These are phyloP conservation scores for Neodiprion lecontei DNA, from an alignment of 1,140 invertebrate species.

Conservation along the genomic window DNA sequence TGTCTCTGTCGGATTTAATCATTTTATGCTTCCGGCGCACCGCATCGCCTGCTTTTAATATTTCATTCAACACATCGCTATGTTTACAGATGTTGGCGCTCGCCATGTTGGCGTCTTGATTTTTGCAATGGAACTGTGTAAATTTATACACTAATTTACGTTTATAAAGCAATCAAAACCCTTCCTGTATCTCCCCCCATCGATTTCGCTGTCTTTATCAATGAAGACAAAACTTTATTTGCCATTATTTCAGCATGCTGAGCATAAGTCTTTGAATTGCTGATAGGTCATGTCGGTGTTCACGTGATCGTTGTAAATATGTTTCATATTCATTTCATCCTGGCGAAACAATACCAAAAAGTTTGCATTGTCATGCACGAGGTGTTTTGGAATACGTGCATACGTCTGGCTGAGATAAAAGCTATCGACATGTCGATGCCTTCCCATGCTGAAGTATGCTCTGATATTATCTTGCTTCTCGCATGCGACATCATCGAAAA, in stretches of 20 bases:
- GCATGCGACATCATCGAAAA: too few species aligned
- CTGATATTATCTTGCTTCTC: too few species aligned
- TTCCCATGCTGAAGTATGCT: too few species aligned
- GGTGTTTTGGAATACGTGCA: too few species aligned
- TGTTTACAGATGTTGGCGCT: neutral
- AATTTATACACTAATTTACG: neutral
- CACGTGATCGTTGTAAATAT: constrained; percentile 32
- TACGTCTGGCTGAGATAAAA: too few species aligned
- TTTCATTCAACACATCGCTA: neutral
- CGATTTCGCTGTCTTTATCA: constrained; percentile 30
- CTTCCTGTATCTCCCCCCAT: constrained; percentile 29
- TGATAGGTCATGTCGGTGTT: too few species aligned
- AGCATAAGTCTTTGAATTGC: too few species aligned
- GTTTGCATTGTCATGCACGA: neutral
- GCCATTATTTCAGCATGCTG: too few species aligned
- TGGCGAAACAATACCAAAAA: constrained; percentile 47
- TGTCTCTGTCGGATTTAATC: neutral
- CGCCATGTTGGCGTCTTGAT: neutral
- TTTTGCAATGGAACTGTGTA: neutral
- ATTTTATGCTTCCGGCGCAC: neutral
- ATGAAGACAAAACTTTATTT: too few species aligned
- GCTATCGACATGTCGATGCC: too few species aligned
- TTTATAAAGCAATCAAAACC: constrained; percentile 29
- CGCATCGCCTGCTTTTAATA: neutral
- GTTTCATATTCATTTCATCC: constrained; percentile 48